Percentiles rank a stretch among this genome's conserved stretches.
These are phyloP conservation scores for Peromyscus aztecus DNA, from an alignment of 2,797 vertebrate species.

Conservation along the genomic window DNA sequence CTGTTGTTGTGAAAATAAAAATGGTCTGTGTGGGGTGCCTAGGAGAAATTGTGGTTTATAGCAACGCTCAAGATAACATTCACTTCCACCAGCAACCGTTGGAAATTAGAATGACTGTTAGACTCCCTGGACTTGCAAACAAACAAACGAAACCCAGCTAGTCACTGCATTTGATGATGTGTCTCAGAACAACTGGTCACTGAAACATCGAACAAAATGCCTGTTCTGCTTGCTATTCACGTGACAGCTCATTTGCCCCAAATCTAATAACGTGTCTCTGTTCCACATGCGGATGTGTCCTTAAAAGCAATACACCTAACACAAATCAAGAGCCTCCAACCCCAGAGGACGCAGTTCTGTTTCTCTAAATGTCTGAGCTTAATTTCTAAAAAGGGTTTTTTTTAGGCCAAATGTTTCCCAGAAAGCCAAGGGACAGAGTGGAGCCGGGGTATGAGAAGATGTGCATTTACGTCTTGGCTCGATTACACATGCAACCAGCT, in stretches of 20 bases:
- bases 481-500: constrained; percentile 66
- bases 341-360: constrained; percentile 46
- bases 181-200: neutral
- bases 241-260: constrained; percentile 1
- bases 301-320: constrained; percentile 48
- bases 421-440: constrained; percentile 70
- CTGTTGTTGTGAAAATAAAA: constrained; percentile 58
- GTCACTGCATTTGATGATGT: neutral
- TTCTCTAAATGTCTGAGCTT: constrained; percentile 69
- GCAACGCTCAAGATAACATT: neutral
- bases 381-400: constrained; percentile 68
- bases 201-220: neutral
- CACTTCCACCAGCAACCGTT: constrained; percentile 5
- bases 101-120: constrained; percentile 24
- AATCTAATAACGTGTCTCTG: neutral
- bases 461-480: constrained; percentile 67
- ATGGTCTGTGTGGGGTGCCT: neutral
- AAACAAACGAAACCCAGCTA: constrained; percentile 36
- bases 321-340: constrained; percentile 59
- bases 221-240: neutral
- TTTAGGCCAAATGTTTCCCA: constrained; percentile 72
- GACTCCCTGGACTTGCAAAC: constrained; percentile 25
- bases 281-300: neutral
- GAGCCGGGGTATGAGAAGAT: constrained; percentile 30
- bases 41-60: neutral